Percentiles rank a stretch among this genome's conserved stretches.
Conservation (phyloP, 2,113 vertebrate species). For the Planiliza haematocheilus region DNA sequence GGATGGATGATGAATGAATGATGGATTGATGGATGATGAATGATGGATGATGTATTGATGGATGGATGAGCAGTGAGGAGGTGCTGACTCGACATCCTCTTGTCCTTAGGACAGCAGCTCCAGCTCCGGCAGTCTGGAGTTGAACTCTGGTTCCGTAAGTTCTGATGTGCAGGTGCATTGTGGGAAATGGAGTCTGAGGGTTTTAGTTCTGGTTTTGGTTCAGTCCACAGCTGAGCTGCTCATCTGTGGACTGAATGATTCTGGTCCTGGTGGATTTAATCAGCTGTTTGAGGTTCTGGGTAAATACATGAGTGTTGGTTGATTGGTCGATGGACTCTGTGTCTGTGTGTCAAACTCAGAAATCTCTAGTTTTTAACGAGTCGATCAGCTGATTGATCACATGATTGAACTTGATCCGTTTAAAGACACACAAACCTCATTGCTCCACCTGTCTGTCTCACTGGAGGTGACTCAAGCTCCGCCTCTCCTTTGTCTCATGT, state of each 20-base stretch:
- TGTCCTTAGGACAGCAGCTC: slow-evolving; percentile 89
- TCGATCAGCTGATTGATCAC: too few species aligned
- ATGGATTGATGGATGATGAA: too few species aligned
- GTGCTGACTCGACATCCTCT: too few species aligned
- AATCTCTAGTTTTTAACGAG: too few species aligned
- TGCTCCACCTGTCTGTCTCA: too few species aligned
- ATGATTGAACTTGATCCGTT: too few species aligned
- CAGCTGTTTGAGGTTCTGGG: slow-evolving; percentile 24
- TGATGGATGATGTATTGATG: too few species aligned
- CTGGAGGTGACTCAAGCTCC: neutral
- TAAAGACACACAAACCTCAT: slow-evolving; percentile 13
- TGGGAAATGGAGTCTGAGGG: slow-evolving; percentile 67
- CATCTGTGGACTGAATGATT: neutral
- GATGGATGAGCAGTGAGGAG: too few species aligned
- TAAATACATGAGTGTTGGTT: slow-evolving; percentile 15
- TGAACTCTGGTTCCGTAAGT: slow-evolving; percentile 91
- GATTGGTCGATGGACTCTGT: neutral
- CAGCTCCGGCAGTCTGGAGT: slow-evolving; percentile 91
- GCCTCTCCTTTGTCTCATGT: neutral
- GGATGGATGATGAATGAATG: too few species aligned
- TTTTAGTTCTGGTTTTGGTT: slow-evolving; percentile 38
- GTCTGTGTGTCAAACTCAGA: slow-evolving; percentile 26
- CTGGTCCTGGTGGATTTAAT: slow-evolving; percentile 22
- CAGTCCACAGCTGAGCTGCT: neutral
- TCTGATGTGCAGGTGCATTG: slow-evolving; percentile 56